These are phyloP conservation scores for Andrena minutula DNA, from an alignment of 2,888 invertebrate genomes.

Conservation along the genomic window DNA sequence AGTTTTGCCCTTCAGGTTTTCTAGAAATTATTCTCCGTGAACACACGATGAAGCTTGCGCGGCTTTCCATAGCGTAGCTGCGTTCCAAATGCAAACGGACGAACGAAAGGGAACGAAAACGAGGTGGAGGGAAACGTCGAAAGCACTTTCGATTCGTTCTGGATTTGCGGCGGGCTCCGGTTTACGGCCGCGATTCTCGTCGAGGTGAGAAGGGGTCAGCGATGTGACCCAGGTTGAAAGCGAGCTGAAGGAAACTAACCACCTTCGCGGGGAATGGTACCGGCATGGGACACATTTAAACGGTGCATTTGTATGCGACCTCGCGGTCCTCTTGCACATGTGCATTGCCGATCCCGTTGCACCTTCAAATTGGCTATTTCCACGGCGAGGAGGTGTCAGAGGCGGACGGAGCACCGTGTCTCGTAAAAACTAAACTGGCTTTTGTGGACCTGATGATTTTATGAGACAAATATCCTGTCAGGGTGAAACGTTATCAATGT, in stretches of 20 bases:
- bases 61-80: background rate
- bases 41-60: background rate
- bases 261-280: constrained; percentile 46
- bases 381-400: constrained; percentile 25
- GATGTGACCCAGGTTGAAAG: constrained; percentile 63
- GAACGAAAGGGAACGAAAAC: constrained; percentile 17
- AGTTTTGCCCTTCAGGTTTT: no score
- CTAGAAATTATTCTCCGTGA: no score
- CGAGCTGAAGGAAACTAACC: constrained; percentile 47
- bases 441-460: background rate
- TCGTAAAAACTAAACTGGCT: background rate
- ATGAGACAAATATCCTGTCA: background rate
- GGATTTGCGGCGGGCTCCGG: constrained; percentile 57
- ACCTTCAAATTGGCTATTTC: constrained; percentile 72
- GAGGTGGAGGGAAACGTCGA: constrained; percentile 33
- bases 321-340: constrained; percentile 31
- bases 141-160: constrained; percentile 69
- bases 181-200: constrained; percentile 53
- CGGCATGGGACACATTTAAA: constrained; percentile 51
- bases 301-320: constrained; percentile 60
- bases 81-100: constrained; percentile 25
- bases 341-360: constrained; percentile 58
- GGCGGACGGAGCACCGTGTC: background rate
- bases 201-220: constrained; percentile 63
- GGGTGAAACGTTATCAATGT: no score